Evolutionary conservation across 2,888 invertebrate species (phyloP).

Genomic region (Rhamphomyia laevipes): DNA sequence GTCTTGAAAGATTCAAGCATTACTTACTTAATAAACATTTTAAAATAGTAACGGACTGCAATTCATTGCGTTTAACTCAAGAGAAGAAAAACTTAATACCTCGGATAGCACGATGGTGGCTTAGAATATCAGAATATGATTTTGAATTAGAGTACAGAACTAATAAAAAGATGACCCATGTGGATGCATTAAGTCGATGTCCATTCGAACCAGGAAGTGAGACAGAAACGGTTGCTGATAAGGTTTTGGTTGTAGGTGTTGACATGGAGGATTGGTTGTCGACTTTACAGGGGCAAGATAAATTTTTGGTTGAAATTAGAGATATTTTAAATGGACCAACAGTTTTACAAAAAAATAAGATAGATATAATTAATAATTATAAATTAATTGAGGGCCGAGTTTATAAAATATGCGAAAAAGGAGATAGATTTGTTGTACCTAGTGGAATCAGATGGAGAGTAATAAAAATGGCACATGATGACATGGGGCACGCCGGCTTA

Average conservation of each 20-base stretch:
- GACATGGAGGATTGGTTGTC: constrained; percentile 11
- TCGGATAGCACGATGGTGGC: constrained; percentile 7
- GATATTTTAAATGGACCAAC: neutral
- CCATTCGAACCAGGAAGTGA: too few species aligned
- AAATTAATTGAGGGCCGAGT: constrained; percentile 7
- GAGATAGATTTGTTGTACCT: constrained; percentile 10
- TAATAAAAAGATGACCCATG: neutral
- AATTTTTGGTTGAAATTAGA: constrained; percentile 3
- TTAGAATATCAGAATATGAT: constrained; percentile 2
- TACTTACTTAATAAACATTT: constrained; percentile 2
- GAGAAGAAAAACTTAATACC: constrained; percentile 2
- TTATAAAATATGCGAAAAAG: neutral
- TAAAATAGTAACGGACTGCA: constrained; percentile 6
- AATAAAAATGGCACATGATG: constrained; percentile 7
- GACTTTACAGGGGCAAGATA: constrained; percentile 11
- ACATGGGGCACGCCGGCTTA: too few species aligned
- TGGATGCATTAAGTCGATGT: neutral
- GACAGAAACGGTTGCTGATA: neutral
- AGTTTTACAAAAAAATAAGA: constrained; percentile 1
- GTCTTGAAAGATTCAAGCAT: constrained; percentile 1
- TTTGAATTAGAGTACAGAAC: constrained; percentile 1
- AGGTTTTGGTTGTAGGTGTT: constrained; percentile 3
- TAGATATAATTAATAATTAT: constrained; percentile 9
- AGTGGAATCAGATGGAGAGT: constrained; percentile 8
- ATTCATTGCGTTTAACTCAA: neutral